Evolutionary conservation across 2,113 vertebrate species (phyloP).

Genomic region (Hippocampus barbouri): DNA sequence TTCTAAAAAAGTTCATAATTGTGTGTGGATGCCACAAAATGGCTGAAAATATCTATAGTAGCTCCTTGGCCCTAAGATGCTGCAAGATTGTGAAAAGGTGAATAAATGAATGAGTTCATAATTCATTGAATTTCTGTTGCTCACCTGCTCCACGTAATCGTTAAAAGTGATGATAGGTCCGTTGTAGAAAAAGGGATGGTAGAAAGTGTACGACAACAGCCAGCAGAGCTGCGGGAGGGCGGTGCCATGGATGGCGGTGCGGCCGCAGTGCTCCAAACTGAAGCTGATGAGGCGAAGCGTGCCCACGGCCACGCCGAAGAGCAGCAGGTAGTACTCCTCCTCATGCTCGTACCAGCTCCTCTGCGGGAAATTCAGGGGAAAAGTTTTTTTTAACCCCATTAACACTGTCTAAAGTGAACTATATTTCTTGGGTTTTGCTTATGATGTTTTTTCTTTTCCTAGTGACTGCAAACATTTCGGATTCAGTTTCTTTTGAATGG

Average conservation of each 20-base stretch:
- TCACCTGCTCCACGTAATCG: conserved; percentile 84
- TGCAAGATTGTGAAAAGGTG: too few species aligned
- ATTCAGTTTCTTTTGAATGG: too few species aligned
- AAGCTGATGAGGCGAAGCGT: conserved; percentile 90
- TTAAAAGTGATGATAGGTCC: conserved; percentile 86
- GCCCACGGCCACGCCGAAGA: conserved; percentile 88
- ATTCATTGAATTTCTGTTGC: not conserved
- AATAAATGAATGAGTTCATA: too few species aligned
- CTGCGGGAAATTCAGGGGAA: conserved; percentile 62
- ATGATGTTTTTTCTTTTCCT: too few species aligned
- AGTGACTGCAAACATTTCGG: too few species aligned
- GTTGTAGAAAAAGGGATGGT: conserved; percentile 93
- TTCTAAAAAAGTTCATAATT: too few species aligned
- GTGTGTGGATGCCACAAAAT: too few species aligned
- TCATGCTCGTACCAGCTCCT: conserved; percentile 86
- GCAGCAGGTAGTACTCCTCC: conserved; percentile 84
- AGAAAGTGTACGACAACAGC: conserved; percentile 87
- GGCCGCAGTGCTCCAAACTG: conserved; percentile 84
- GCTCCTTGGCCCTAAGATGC: too few species aligned
- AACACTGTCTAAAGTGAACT: too few species aligned
- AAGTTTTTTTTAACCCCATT: too few species aligned
- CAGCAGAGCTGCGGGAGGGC: conserved; percentile 72
- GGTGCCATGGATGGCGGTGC: conserved; percentile 43
- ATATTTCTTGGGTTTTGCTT: too few species aligned
- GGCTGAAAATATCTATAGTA: too few species aligned